These are phyloP conservation scores for Tympanoctomys barrerae DNA, from an alignment of 2,797 vertebrate genomes.

Conservation along the genomic window DNA sequence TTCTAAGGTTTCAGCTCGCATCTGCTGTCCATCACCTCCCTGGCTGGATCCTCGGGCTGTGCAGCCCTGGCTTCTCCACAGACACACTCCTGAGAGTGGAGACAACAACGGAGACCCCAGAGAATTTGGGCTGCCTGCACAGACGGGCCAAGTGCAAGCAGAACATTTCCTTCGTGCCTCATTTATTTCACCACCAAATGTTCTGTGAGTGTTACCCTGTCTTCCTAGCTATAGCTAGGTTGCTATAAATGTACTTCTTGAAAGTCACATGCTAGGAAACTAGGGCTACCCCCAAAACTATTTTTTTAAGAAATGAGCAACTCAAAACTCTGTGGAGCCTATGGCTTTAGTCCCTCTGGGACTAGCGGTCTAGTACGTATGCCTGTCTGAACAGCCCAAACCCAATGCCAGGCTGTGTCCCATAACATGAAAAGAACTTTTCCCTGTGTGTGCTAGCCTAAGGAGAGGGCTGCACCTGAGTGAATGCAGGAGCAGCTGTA, in stretches of 20 bases:
- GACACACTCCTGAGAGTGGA: not conserved
- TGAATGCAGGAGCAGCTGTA: not conserved
- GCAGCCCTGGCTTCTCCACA: not conserved
- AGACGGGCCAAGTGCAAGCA: not conserved
- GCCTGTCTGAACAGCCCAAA: not conserved
- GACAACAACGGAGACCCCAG: not conserved
- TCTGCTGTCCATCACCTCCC: not conserved
- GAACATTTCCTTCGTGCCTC: not conserved
- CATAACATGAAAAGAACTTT: not conserved
- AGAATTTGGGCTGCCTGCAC: not conserved
- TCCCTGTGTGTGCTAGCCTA: not conserved
- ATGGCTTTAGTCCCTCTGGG: not conserved
- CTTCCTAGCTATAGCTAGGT: not conserved
- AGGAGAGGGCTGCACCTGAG: not conserved
- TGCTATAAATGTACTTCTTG: conserved; percentile 23
- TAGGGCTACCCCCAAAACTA: not conserved
- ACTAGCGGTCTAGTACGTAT: not conserved
- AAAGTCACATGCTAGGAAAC: conserved; percentile 6
- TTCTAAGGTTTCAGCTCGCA: not conserved
- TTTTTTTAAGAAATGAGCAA: not conserved
- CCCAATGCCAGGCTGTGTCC: no score
- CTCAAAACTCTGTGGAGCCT: not conserved
- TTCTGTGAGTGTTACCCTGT: conserved; percentile 10
- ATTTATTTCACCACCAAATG: not conserved
- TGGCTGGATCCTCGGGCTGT: not conserved